Evolutionary conservation across 2,888 invertebrate genomes (phyloP), one percentile per base, ranked within the genome.

Genomic region (Zaprionus lineosus): DNA sequence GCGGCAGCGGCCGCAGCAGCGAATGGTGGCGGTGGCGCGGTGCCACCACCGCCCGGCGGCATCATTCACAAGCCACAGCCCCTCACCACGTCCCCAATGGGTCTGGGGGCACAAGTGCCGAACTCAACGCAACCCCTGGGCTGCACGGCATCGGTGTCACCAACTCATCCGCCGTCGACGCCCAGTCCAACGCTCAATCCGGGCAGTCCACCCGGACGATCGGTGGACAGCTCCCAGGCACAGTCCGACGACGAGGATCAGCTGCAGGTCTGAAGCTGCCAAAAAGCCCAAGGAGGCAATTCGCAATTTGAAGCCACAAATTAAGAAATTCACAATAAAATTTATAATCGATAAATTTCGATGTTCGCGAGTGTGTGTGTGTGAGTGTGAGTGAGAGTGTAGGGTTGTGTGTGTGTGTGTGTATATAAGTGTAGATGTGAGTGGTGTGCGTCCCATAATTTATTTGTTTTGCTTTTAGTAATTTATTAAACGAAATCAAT

Each of bases 141-240:
- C 64, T 64, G 67, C 48, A 9, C 1, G 1, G 6, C 11, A 7
- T 51, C 61, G 1, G 55, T 51, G 15, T 63, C 75, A 12, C 73
- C 75, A 4, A 53, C 37, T 1, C 72, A 75, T 51, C 82, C 82
- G n/a, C 77, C 86, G 12, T 86, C 87, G 0, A 84, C 84, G 31
- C 90, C 90, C 7, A 90, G 90, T 81, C 90, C 90, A 1, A 90
- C 90, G 18, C 53, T 90, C 18, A 90, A 90, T 77, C 90, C 90
- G 14, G 90, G 90, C 29, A 90, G 90, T 76, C 90, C 90, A 48
- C 90, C 90, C 1, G 90, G 90, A 0, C 86, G 90, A 16, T 90
- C 90, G 6, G 77, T 83, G 12, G 90, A 90, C 63, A 90, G 90
- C 47, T 89, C 88, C 50, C 89, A 88, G 74, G 86, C 87, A 28